Evolutionary conservation across 2,113 vertebrate genomes (phyloP).

Genomic region (Poeciliopsis retropinna): DNA sequence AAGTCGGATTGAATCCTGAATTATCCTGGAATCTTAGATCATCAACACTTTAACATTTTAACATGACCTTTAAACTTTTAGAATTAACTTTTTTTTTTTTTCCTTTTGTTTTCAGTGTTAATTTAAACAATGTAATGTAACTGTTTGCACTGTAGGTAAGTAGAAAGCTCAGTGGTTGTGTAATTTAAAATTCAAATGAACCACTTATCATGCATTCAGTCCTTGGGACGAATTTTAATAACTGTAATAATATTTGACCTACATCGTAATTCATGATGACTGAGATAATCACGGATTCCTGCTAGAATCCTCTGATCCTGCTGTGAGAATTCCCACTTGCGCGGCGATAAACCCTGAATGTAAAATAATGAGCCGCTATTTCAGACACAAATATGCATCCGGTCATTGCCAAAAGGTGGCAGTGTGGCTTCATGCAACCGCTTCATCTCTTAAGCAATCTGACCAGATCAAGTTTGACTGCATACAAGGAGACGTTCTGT

Average conservation of each 20-base stretch:
- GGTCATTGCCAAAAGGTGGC: slow-evolving; percentile 47
- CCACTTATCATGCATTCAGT: slow-evolving; percentile 4
- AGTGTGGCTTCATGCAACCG: slow-evolving; percentile 42
- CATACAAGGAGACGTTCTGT: slow-evolving; percentile 10
- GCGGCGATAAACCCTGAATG: slow-evolving; percentile 2
- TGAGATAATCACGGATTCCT: slow-evolving; percentile 26
- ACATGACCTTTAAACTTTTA: background rate
- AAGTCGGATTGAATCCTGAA: background rate
- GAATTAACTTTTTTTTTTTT: background rate
- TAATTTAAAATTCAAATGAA: slow-evolving; percentile 20
- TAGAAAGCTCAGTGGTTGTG: background rate
- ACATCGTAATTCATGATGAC: slow-evolving; percentile 15
- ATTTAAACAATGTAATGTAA: background rate
- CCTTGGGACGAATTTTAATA: slow-evolving; percentile 22
- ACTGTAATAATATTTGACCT: slow-evolving; percentile 10
- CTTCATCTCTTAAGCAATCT: too few relatives aligned
- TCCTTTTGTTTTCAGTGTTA: background rate
- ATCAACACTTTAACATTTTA: background rate
- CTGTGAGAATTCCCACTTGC: slow-evolving; percentile 16
- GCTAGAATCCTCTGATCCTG: slow-evolving; percentile 29
- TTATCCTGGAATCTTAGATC: background rate
- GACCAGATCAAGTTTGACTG: background rate
- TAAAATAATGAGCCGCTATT: slow-evolving; percentile 14
- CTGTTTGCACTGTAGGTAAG: background rate
- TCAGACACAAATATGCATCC: background rate